A percentile compares a stretch with the other conserved stretches of the same genome.
Evolutionary conservation across 2,113 vertebrate species (phyloP).

Genomic region (Dromiciops gliroides): DNA sequence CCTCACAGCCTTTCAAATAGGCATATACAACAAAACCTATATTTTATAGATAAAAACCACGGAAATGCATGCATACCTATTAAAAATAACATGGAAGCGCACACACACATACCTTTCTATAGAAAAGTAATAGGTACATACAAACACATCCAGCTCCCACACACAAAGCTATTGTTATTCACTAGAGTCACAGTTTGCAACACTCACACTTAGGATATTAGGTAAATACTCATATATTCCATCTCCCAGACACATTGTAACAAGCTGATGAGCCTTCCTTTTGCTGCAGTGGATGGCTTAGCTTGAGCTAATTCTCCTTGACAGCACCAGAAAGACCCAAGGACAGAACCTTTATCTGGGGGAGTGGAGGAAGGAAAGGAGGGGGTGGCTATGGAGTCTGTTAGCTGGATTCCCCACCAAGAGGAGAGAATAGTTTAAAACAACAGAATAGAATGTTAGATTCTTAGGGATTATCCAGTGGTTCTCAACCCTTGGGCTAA

Average conservation of each 20-base stretch:
- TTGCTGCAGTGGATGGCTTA: background rate
- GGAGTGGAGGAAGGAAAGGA: background rate
- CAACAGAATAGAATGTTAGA: background rate
- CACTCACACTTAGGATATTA: background rate
- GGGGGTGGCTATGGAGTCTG: background rate
- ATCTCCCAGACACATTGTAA: background rate
- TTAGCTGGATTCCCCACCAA: background rate
- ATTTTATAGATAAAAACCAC: background rate
- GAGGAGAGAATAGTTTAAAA: background rate
- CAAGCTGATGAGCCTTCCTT: background rate
- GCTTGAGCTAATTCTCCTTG: background rate
- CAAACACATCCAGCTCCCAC: background rate
- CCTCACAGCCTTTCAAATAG: too few species aligned
- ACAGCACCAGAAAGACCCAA: background rate
- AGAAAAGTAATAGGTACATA: background rate
- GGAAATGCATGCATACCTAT: background rate
- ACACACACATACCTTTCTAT: background rate
- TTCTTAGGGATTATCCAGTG: background rate
- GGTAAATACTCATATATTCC: too few species aligned
- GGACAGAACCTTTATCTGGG: background rate
- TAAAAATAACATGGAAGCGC: background rate
- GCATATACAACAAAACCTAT: background rate
- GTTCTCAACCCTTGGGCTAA: background rate
- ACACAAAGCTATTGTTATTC: background rate
- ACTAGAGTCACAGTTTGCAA: background rate